phyloP scores from a whole-genome alignment of 2,113 vertebrate species.

The Eurypyga helias region DNA sequence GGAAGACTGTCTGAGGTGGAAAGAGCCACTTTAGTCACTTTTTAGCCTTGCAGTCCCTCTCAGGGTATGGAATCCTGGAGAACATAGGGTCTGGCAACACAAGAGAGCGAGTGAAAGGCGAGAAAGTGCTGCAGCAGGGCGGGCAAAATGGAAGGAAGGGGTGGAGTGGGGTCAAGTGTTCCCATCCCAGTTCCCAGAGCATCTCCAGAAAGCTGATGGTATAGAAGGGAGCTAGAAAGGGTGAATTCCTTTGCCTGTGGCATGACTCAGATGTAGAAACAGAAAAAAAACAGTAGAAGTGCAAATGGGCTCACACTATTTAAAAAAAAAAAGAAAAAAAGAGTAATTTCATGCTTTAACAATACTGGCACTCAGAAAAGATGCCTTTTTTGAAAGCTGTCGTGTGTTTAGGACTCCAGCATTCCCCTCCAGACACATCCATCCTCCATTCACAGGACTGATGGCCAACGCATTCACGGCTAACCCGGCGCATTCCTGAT shows the following conservation, averaged over 20 bases:
- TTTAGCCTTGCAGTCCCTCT: neutral
- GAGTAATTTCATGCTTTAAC: constrained; percentile 11
- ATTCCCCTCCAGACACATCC: constrained; percentile 47
- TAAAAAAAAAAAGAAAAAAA: neutral
- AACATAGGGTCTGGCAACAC: neutral
- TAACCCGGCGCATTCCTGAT: constrained; percentile 47
- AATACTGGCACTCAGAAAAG: constrained; percentile 46
- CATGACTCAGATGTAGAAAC: neutral
- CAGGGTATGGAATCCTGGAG: neutral
- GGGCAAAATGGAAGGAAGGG: neutral
- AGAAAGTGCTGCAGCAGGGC: neutral
- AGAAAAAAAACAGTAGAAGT: neutral
- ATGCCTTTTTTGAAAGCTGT: constrained; percentile 20
- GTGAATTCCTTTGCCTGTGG: neutral
- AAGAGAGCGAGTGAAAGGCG: neutral
- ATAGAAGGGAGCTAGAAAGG: neutral
- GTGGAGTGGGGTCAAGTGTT: neutral
- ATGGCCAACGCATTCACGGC: constrained; percentile 2
- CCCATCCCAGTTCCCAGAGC: neutral
- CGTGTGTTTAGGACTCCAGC: constrained; percentile 15
- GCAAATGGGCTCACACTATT: neutral
- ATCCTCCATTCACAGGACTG: constrained; percentile 45
- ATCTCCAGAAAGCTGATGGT: neutral
- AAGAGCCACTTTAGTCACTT: neutral
- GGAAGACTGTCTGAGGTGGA: neutral